These are phyloP conservation scores for Gasterosteus nipponicus DNA, from an alignment of 2,113 vertebrate genomes.

Conservation along the genomic window DNA sequence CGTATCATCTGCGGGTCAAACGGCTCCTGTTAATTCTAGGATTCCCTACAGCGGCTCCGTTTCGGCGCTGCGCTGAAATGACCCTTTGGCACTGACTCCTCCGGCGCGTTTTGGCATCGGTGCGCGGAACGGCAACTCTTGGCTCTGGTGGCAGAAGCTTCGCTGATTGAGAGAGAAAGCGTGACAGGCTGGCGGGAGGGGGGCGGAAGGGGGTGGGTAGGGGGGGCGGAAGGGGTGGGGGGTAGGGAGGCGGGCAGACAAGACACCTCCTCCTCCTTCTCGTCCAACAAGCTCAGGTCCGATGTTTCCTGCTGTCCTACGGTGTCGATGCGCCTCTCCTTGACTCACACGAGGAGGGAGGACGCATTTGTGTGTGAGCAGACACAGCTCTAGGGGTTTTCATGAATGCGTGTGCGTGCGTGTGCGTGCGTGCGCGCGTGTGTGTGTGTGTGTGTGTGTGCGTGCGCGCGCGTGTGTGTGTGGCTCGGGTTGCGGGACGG, in stretches of 20 bases:
- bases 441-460: conserved; percentile 85
- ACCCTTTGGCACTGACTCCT: conserved; percentile 81
- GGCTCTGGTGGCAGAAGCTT: conserved; percentile 73
- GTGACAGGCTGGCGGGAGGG: conserved; percentile 47
- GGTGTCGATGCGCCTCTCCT: conserved; percentile 71
- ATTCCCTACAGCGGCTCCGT: conserved; percentile 73
- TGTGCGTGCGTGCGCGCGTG: conserved; percentile 86
- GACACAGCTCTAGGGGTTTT: conserved; percentile 74
- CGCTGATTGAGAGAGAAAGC: conserved; percentile 70
- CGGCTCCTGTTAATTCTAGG: conserved; percentile 52
- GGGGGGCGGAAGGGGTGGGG: conserved; percentile 24
- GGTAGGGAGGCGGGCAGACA: conserved; percentile 62
- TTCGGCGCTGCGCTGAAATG: conserved; percentile 74
- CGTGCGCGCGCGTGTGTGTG: conserved; percentile 87
- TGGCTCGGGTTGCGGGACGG: conserved; percentile 92
- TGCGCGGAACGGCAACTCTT: conserved; percentile 80
- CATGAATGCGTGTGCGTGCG: conserved; percentile 86
- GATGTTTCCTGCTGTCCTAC: conserved; percentile 70
- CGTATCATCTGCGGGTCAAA: conserved; percentile 55
- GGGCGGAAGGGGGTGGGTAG: conserved; percentile 21
- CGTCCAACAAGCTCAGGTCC: conserved; percentile 78
- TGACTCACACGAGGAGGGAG: conserved; percentile 88
- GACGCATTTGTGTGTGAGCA: conserved; percentile 76
- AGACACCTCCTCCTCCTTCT: conserved; percentile 79
- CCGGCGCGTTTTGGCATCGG: conserved; percentile 79